Evolutionary conservation across 2,113 vertebrate genomes (phyloP), one percentile per base, ranked within the genome.

Genomic region (Myotis yumanensis): DNA sequence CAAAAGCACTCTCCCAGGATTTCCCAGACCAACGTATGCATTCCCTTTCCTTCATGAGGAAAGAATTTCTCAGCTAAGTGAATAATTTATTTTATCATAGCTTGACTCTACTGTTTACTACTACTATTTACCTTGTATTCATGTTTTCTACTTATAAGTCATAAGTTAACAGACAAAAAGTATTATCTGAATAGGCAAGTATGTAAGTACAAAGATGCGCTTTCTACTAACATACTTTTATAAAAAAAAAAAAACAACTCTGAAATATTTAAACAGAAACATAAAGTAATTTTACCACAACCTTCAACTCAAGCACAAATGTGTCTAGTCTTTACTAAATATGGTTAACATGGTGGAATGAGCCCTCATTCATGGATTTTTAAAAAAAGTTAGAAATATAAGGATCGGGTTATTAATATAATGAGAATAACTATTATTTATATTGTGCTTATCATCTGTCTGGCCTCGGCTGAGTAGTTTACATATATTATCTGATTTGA

Each of bases 241-340:
- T 32, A 37, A 76, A 90, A 32, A 87, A 87, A 68, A 37, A 76
- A 89, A 25, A 86, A 84, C 59, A n/a, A 3, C 11, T 40, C 52
- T 35, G 23, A 92, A 89, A 79, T 93, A 51, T n/a, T 79, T 89
- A 88, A 90, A 59, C 22, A 75, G 48, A 90, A 92, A 79, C 1
- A 57, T 10, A 93, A 80, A 57, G 1, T 32, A 95, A 79, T 64
- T 91, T 86, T 89, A 59, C 23, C n/a, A 64, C 9, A 64, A 43
- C 8, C 3, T 79, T 89, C 40, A 66, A 54, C 46, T 79, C 66
- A 93, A 93, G 93, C 28, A 85, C 7, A 3, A 28, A 66, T 40
- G 25, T 62, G 8, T 32, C 43, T 43, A 8, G 16, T 82, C 72
- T 54, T 35, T 81, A 77, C 5, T 30, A 85, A 89, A 54, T 62